Evolutionary conservation across 2,113 vertebrate species (phyloP).

Genomic region (Vulpes lagopus): DNA sequence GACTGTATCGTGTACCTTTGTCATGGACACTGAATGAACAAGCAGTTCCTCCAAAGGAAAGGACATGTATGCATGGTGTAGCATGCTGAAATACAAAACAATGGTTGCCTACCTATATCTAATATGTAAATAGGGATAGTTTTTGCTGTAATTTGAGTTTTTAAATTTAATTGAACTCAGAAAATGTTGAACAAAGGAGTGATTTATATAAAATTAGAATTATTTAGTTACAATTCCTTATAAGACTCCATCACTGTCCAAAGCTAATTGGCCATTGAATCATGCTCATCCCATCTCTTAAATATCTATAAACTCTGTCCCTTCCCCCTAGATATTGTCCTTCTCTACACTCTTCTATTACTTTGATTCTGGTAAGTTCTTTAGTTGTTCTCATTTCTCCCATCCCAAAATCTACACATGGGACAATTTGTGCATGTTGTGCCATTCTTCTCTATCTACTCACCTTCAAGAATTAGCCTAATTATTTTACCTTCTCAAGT

Average conservation of each 20-base stretch:
- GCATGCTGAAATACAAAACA: background rate
- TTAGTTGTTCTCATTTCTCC: background rate
- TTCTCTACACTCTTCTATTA: background rate
- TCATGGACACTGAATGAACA: background rate
- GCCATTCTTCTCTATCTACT: background rate
- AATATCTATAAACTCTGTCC: background rate
- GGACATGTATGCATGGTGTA: background rate
- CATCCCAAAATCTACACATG: background rate
- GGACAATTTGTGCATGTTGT: background rate
- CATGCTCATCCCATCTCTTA: background rate
- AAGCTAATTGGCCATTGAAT: background rate
- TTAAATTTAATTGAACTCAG: background rate
- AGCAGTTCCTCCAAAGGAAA: background rate
- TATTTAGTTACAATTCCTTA: background rate
- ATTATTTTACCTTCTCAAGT: background rate
- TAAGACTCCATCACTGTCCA: background rate
- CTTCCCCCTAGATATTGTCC: background rate
- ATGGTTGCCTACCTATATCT: background rate
- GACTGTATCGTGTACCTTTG: background rate
- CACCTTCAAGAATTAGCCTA: background rate
- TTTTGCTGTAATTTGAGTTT: background rate
- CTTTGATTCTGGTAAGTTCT: no score
- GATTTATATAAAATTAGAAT: background rate
- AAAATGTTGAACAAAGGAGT: background rate
- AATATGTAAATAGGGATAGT: background rate